Evolutionary conservation across 2,113 vertebrate species (phyloP), one percentile per base, ranked within the genome.

Genomic region (Amazona guildingii): DNA sequence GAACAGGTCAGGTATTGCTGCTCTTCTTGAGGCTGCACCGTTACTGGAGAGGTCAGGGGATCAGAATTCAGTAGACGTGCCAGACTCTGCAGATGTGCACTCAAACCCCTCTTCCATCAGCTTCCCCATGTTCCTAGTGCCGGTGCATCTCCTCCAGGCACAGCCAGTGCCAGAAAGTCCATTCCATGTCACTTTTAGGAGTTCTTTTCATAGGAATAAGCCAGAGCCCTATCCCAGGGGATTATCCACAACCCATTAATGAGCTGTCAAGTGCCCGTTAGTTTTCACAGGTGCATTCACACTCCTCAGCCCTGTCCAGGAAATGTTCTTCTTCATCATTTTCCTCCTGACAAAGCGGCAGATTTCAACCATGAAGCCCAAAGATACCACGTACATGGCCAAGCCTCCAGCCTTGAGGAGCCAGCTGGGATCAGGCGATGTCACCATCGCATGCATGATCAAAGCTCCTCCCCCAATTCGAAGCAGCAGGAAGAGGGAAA

Each of bases 321-420:
- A 88, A 29, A 31, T 96, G 94, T 44, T 79, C 98, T 69, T 94
- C 95, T 78, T 94, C 79, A 82, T n/a, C 55, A 97, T 79, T 97
- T 98, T 99, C 88, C 98, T 98, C 85, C 90, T 94, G n/a, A 97
- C 94, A 20, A 99, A 99, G 31, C 92, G 96, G 90, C 95, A 98
- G 67, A 99, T 98, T 90, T 98, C 98, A n/a, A 98, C 95, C 98
- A 98, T 97, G 80, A 99, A 99, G 11, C 98, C 97, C 98, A 98
- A 98, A 83, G 99, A 99, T 5, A 99, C 97, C 2, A 88, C 5
- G 6, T 99, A 99, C 99, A 99, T 98, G 78, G 98, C 98, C 95
- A 99, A 92, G 14, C 98, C 98, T 16, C 98, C 98, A 14, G 97
- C 98, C 95, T 99, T 99, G 95, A 99, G 98, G 7, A 99, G 96